Conservation (phyloP, 1,140 invertebrate genomes). For the Latrodectus geometricus region DNA sequence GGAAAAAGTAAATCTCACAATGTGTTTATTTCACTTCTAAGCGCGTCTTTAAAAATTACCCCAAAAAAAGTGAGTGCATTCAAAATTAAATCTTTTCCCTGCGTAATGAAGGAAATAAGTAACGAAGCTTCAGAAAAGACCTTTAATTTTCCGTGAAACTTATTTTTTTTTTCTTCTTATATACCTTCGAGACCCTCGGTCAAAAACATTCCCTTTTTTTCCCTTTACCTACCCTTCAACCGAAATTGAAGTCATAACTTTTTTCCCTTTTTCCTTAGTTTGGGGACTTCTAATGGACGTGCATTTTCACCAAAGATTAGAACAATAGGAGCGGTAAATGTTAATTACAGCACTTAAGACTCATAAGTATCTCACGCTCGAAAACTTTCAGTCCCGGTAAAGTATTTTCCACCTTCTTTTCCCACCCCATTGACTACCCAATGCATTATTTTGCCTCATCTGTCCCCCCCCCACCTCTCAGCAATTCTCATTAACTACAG, state of each 20-base stretch:
- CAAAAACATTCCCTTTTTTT: not conserved
- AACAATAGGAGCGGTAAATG: constrained; percentile 49
- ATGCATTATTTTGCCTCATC: not conserved
- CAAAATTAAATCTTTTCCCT: constrained; percentile 32
- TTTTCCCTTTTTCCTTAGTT: not conserved
- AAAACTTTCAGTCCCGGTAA: constrained; percentile 7
- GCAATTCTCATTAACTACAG: constrained; percentile 31
- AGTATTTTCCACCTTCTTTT: not conserved
- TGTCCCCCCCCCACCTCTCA: not conserved
- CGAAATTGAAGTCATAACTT: constrained; percentile 55
- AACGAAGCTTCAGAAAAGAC: constrained; percentile 24
- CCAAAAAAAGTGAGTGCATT: no score
- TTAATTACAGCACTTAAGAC: constrained; percentile 54
- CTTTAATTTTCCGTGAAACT: constrained; percentile 44
- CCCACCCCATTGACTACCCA: not conserved
- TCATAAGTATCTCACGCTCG: constrained; percentile 28
- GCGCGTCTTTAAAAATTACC: no score
- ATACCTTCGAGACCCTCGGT: not conserved
- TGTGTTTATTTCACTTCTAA: no score
- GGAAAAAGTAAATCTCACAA: no score
- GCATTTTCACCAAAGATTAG: constrained; percentile 21
- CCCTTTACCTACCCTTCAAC: constrained; percentile 7
- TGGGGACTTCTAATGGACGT: constrained; percentile 15
- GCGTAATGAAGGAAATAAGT: constrained; percentile 23
- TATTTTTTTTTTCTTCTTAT: not conserved